Percentiles rank a stretch among this genome's conserved stretches.
Evolutionary conservation across 2,113 vertebrate species (phyloP).

Genomic region (Phyllostomus hastatus): DNA sequence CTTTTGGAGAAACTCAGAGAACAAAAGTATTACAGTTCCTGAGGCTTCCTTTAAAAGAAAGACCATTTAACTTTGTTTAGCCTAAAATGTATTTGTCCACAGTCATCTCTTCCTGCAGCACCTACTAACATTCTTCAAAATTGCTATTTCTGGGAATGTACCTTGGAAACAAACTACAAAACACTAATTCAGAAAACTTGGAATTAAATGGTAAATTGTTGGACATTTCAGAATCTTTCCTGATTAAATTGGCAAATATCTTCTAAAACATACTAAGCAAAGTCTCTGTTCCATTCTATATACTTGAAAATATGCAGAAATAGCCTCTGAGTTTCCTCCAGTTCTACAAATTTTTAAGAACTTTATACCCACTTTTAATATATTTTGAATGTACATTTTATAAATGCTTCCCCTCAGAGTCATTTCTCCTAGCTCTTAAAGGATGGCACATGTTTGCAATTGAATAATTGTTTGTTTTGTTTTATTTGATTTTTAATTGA

Average conservation of each 20-base stretch:
- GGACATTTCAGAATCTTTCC: not conserved
- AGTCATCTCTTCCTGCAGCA: not conserved
- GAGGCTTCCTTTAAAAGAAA: not conserved
- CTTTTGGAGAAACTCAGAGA: not conserved
- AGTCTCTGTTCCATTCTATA: not conserved
- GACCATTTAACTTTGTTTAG: not conserved
- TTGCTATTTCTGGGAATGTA: not conserved
- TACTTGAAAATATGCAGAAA: not conserved
- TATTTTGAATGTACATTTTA: not conserved
- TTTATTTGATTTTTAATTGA: not conserved
- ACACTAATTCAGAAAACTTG: not conserved
- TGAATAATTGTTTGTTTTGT: not conserved
- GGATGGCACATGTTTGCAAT: not conserved
- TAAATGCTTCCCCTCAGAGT: not conserved
- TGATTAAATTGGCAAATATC: not conserved
- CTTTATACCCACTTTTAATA: not conserved
- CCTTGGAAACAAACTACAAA: not conserved
- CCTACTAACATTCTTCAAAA: not conserved
- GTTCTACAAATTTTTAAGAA: not conserved
- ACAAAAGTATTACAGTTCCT: not conserved
- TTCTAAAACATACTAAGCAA: not conserved
- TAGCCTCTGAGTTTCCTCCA: not conserved
- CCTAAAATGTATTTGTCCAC: not conserved
- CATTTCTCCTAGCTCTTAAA: not conserved
- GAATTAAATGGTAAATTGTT: not conserved